Evolutionary conservation across 1,140 invertebrate species (phyloP).

Genomic region (Neuroterus valhalla): DNA sequence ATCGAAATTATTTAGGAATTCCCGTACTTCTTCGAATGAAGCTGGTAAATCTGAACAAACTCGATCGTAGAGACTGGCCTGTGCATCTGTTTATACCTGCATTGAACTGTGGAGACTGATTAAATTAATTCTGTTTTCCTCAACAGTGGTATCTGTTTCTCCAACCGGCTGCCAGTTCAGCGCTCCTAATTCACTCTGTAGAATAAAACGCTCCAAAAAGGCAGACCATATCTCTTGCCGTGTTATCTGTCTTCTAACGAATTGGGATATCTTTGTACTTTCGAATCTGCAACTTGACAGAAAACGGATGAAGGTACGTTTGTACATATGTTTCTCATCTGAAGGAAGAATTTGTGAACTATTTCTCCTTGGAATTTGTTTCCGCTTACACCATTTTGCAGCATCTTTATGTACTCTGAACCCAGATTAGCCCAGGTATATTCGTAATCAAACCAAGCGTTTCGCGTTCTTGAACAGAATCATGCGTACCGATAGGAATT

Average conservation of each 20-base stretch:
- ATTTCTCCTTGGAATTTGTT: not conserved
- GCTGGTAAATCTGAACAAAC: not conserved
- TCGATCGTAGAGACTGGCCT: not conserved
- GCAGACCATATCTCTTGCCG: not conserved
- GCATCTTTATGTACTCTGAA: not conserved
- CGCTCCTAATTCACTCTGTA: not conserved
- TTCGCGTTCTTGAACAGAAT: too few relatives aligned
- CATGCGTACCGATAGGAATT: too few relatives aligned
- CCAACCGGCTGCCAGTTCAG: not conserved
- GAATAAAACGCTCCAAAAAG: not conserved
- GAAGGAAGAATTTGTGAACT: not conserved
- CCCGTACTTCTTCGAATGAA: not conserved
- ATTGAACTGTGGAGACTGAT: not conserved
- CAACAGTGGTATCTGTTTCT: not conserved
- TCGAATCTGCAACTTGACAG: not conserved
- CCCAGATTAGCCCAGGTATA: not conserved
- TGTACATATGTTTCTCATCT: too few relatives aligned
- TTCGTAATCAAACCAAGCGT: not conserved
- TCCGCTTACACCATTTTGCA: not conserved
- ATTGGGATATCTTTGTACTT: not conserved
- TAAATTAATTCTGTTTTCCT: not conserved
- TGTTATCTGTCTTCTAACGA: not conserved
- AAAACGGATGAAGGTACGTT: not conserved
- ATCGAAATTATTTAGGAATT: not conserved
- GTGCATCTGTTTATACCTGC: not conserved